These are phyloP conservation scores for Seladonia tumulorum DNA, from an alignment of 2,888 invertebrate species.

Conservation along the genomic window DNA sequence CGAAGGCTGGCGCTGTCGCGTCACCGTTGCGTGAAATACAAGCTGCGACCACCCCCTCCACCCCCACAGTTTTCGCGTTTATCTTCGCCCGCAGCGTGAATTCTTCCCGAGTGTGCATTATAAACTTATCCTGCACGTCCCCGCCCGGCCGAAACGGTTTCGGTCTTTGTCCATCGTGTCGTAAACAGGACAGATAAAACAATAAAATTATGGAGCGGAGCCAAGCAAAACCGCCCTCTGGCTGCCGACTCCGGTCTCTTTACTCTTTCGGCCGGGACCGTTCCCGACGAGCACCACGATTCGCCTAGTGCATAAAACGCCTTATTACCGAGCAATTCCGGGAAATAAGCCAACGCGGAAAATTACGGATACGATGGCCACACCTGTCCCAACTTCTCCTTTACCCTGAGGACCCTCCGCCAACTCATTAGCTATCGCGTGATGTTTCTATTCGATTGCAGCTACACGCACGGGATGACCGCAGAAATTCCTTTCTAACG, in stretches of 20 bases:
- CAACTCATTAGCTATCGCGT: slow-evolving; percentile 2
- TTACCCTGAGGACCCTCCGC: background rate
- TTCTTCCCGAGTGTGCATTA: slow-evolving; percentile 50
- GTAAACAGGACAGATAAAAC: slow-evolving; percentile 78
- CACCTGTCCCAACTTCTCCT: background rate
- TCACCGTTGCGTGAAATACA: slow-evolving; percentile 29
- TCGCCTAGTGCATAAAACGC: slow-evolving; percentile 35
- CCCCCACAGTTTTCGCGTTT: slow-evolving; percentile 19
- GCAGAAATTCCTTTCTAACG: background rate
- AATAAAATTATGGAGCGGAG: slow-evolving; percentile 79
- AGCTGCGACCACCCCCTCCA: slow-evolving; percentile 21
- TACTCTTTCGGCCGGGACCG: slow-evolving; percentile 29
- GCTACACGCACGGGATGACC: background rate
- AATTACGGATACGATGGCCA: slow-evolving; percentile 50
- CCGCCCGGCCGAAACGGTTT: background rate
- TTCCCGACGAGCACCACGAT: slow-evolving; percentile 21
- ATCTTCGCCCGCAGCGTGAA: slow-evolving; percentile 46
- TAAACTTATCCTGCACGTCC: slow-evolving; percentile 42
- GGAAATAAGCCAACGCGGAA: slow-evolving; percentile 70
- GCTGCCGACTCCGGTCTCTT: background rate
- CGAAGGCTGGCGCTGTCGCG: slow-evolving; percentile 30
- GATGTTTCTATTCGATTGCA: background rate
- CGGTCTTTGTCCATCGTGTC: slow-evolving; percentile 53
- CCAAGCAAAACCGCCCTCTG: slow-evolving; percentile 71
- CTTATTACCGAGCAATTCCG: slow-evolving; percentile 68